Conservation (phyloP, 1,140 invertebrate genomes). For the Euura saliciscinereae region DNA sequence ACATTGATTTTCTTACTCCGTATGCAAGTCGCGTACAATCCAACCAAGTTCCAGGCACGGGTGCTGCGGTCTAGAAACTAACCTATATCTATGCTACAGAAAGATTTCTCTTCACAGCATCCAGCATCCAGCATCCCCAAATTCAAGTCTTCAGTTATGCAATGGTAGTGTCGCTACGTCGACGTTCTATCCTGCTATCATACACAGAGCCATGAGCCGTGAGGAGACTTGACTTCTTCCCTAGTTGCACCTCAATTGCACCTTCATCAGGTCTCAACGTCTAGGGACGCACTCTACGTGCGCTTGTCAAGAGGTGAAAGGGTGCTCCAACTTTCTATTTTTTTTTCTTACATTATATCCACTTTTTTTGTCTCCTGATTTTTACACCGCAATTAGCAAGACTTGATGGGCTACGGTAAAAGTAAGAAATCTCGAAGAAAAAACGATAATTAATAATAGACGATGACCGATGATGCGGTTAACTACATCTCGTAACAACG, state of each 20-base stretch:
- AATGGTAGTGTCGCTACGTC: no score
- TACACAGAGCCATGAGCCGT: no score
- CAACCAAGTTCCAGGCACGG: neutral
- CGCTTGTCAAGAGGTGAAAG: neutral
- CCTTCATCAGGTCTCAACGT: neutral
- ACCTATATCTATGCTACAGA: neutral
- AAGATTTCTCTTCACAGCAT: neutral
- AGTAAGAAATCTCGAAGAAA: no score
- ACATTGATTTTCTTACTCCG: neutral
- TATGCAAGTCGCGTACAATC: neutral
- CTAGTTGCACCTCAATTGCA: neutral
- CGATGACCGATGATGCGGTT: no score
- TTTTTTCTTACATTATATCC: neutral
- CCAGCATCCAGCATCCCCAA: neutral
- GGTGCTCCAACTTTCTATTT: neutral
- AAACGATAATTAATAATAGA: no score
- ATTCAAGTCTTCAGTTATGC: neutral
- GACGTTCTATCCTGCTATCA: no score
- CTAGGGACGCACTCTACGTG: neutral
- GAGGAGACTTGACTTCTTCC: no score
- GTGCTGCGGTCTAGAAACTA: neutral
- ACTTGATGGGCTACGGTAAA: no score
- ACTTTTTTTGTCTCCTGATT: neutral
- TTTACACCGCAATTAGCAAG: no score
- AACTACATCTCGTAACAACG: no score